These are phyloP conservation scores for Lytechinus pictus DNA, from an alignment of 35 echinoderm and acorn worm species.

Conservation along the genomic window DNA sequence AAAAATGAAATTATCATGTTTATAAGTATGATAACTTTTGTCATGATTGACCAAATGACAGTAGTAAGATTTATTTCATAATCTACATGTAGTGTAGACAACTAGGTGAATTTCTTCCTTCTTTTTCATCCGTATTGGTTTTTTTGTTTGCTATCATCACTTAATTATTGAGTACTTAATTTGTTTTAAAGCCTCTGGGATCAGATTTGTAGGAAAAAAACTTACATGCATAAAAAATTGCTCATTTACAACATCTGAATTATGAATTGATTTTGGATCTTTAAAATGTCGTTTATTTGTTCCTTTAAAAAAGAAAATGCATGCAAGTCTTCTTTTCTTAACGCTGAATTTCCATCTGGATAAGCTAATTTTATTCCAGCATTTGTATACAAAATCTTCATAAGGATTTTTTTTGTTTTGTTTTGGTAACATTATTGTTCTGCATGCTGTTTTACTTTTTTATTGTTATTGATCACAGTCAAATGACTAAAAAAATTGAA, in stretches of 20 bases:
- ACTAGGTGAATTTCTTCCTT: neutral
- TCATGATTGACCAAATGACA: neutral
- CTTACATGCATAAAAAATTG: no score
- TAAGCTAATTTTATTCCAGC: neutral
- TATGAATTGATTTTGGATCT: neutral
- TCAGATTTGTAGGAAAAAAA: no score
- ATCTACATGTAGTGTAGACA: neutral
- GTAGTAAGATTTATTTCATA: neutral
- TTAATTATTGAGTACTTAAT: neutral
- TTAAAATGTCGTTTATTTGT: neutral
- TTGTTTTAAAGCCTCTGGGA: neutral
- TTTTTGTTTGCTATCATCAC: neutral
- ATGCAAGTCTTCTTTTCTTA: neutral
- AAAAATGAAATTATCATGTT: neutral
- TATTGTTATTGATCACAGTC: neutral
- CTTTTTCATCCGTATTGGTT: neutral
- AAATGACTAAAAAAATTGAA: neutral
- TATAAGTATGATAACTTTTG: neutral
- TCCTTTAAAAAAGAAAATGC: neutral
- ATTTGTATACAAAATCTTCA: neutral
- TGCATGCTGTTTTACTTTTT: neutral
- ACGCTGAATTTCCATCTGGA: no score
- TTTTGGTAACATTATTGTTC: neutral
- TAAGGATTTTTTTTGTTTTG: neutral
- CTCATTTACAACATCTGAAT: no score